These are phyloP conservation scores for Leptothorax acervorum DNA, from an alignment of 2,888 invertebrate genomes.

Conservation along the genomic window DNA sequence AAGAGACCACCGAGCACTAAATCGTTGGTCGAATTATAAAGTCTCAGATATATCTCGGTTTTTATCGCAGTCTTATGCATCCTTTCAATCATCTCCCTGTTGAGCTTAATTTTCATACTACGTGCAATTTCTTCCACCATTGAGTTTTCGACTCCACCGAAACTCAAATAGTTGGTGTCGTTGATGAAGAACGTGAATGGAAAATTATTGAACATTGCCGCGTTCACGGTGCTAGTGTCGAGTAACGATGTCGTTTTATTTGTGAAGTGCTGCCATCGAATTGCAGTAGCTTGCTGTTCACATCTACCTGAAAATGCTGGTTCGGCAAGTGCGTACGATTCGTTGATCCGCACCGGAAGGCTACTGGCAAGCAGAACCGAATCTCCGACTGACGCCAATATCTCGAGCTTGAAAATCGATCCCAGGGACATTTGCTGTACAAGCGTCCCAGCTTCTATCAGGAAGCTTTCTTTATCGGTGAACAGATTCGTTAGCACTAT, in stretches of 20 bases:
- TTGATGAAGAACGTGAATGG: conserved; percentile 65
- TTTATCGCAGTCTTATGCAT: background rate
- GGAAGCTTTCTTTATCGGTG: conserved; percentile 65
- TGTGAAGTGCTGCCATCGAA: conserved; percentile 38
- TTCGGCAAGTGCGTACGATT: conserved; percentile 60
- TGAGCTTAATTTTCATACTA: background rate
- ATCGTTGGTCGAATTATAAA: conserved; percentile 61
- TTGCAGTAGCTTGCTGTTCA: background rate
- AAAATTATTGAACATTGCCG: conserved; percentile 67
- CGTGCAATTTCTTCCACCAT: conserved; percentile 55
- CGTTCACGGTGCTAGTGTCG: conserved; percentile 65
- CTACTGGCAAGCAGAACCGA: conserved; percentile 69
- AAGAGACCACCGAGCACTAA: conserved; percentile 74
- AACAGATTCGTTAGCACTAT: conserved; percentile 63
- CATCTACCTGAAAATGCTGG: conserved; percentile 72
- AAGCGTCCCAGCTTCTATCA: conserved; percentile 64
- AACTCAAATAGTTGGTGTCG: background rate
- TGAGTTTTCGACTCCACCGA: conserved; percentile 59
- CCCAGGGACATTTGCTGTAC: conserved; percentile 66
- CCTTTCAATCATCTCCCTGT: conserved; percentile 52
- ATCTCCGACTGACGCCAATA: conserved; percentile 67
- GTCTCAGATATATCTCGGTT: background rate
- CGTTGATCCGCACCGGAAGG: conserved; percentile 54
- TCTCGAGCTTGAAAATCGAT: conserved; percentile 64
- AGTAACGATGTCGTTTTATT: conserved; percentile 28